These are phyloP conservation scores for Hyposmocoma kahamanoa DNA, from an alignment of 1,140 invertebrate genomes.

Conservation along the genomic window DNA sequence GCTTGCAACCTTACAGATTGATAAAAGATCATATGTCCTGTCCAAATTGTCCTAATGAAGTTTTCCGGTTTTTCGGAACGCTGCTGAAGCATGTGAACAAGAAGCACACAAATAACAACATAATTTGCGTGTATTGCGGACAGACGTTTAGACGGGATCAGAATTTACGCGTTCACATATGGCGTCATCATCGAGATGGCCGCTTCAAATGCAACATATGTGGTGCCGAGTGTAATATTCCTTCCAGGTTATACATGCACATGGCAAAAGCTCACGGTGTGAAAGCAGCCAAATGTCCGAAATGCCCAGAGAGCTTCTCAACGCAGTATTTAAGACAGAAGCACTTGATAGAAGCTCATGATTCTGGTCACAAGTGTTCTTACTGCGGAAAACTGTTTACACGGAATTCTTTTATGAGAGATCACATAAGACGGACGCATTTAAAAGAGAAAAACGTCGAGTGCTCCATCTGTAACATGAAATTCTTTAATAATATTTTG, in stretches of 20 bases:
- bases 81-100: slow-evolving; percentile 61
- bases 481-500: slow-evolving; percentile 62
- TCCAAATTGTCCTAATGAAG: slow-evolving; percentile 45
- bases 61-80: slow-evolving; percentile 59
- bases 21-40: slow-evolving; percentile 59
- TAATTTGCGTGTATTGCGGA: slow-evolving; percentile 60
- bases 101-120: slow-evolving; percentile 57
- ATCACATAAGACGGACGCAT: slow-evolving; percentile 57
- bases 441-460: slow-evolving; percentile 64
- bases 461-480: slow-evolving; percentile 64
- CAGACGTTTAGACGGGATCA: slow-evolving; percentile 55
- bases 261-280: slow-evolving; percentile 57
- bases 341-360: slow-evolving; percentile 53
- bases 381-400: slow-evolving; percentile 60
- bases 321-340: slow-evolving; percentile 58
- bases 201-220: slow-evolving; percentile 55
- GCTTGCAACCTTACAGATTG: slow-evolving; percentile 52
- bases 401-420: slow-evolving; percentile 51
- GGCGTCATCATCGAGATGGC: slow-evolving; percentile 54
- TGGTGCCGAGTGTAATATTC: slow-evolving; percentile 50
- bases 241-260: slow-evolving; percentile 56
- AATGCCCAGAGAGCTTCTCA: slow-evolving; percentile 47
- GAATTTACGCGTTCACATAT: slow-evolving; percentile 57
- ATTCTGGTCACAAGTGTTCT: slow-evolving; percentile 51
- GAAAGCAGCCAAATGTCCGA: slow-evolving; percentile 53